phyloP scores from a whole-genome alignment of 2,888 invertebrate species.

The Morpho deidamia region DNA sequence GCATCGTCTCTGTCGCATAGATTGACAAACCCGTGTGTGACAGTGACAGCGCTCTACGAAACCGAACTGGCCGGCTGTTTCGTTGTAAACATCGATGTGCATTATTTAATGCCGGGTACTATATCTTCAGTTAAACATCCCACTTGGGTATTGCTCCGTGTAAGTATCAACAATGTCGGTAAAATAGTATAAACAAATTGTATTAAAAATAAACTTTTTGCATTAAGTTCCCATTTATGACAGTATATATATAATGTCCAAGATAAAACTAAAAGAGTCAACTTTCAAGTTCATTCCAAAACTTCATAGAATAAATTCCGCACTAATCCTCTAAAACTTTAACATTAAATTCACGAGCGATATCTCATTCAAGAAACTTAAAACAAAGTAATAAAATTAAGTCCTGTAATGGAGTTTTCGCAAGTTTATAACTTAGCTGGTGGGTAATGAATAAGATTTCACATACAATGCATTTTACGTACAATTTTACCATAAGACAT shows the following conservation, averaged over 20 bases:
- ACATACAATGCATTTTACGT: conserved; percentile 35
- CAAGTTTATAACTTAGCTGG: conserved; percentile 15
- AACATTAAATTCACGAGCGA: conserved; percentile 18
- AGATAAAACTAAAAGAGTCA: conserved; percentile 9
- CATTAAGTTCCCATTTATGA: no score
- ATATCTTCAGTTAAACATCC: background rate
- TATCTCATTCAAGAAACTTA: conserved; percentile 20
- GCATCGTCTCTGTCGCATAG: no score
- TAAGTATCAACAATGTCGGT: conserved; percentile 7
- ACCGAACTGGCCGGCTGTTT: no score
- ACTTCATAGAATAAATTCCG: conserved; percentile 15
- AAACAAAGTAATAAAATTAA: conserved; percentile 21
- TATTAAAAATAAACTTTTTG: no score
- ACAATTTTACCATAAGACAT: conserved; percentile 31
- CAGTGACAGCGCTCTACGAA: no score
- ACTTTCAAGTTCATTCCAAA: conserved; percentile 11
- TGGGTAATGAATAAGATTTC: conserved; percentile 20
- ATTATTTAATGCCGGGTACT: no score
- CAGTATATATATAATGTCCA: conserved; percentile 5
- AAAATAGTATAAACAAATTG: background rate
- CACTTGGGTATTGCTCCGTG: conserved; percentile 15
- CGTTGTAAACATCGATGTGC: no score
- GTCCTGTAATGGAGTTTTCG: conserved; percentile 20
- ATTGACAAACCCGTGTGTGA: no score
- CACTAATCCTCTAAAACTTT: conserved; percentile 17